Conservation (phyloP, 2,113 vertebrate genomes). For the Xiphophorus maculatus region DNA sequence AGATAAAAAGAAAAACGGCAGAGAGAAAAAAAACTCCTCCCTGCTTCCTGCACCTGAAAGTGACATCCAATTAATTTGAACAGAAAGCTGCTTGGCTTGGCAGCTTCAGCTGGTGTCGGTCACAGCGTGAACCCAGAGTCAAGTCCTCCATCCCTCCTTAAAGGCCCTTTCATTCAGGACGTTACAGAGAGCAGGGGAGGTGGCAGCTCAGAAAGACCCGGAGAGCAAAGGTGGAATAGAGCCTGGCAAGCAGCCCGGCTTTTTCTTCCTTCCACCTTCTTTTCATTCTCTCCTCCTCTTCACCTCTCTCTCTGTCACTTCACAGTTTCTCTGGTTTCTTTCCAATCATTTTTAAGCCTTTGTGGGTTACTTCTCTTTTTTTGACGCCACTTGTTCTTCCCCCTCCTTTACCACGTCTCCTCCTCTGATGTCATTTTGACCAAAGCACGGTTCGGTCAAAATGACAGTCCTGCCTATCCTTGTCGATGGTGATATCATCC, state of each 20-base stretch:
- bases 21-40: slow-evolving; percentile 4
- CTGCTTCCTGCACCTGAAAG: slow-evolving; percentile 58
- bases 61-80: slow-evolving; percentile 73
- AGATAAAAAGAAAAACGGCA: background rate
- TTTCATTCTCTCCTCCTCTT: slow-evolving; percentile 12
- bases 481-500: no score
- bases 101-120: slow-evolving; percentile 63
- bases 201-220: slow-evolving; percentile 63
- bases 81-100: slow-evolving; percentile 58
- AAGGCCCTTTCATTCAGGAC: slow-evolving; percentile 72
- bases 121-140: slow-evolving; percentile 63
- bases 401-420: slow-evolving; percentile 1
- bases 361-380: slow-evolving; percentile 19
- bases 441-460: no score
- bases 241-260: slow-evolving; percentile 57
- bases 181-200: slow-evolving; percentile 66
- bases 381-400: background rate
- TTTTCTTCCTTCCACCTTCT: slow-evolving; percentile 19
- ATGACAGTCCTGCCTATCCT: no score
- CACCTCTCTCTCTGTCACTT: background rate
- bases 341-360: slow-evolving; percentile 6
- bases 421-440: background rate
- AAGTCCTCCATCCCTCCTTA: slow-evolving; percentile 66
- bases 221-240: slow-evolving; percentile 71
- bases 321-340: slow-evolving; percentile 17